Conservation (phyloP, 2,888 invertebrate genomes). For the Helicoverpa assulta region DNA sequence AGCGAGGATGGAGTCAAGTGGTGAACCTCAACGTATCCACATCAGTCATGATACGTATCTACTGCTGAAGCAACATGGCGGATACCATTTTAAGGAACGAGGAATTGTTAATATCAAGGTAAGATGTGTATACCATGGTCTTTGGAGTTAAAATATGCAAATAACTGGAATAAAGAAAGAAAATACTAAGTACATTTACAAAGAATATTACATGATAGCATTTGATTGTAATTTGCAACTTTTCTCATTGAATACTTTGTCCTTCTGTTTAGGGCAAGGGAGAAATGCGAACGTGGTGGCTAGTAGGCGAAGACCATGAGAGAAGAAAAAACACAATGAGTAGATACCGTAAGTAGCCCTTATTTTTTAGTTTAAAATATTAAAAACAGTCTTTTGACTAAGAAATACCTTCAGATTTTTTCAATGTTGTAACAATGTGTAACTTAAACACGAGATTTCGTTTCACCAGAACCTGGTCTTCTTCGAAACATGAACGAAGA, state of each 20-base stretch:
- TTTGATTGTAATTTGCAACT: too few species aligned
- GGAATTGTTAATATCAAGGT: conserved; percentile 94
- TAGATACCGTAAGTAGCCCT: conserved; percentile 77
- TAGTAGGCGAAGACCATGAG: conserved; percentile 91
- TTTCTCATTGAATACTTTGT: background rate
- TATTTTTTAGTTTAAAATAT: too few species aligned
- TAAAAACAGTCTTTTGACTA: too few species aligned
- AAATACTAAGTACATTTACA: too few species aligned
- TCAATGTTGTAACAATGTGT: too few species aligned
- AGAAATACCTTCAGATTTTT: too few species aligned
- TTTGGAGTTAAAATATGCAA: background rate
- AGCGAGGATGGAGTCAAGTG: conserved; percentile 94
- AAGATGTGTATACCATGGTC: conserved; percentile 18
- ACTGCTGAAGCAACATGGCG: conserved; percentile 92
- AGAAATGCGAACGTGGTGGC: conserved; percentile 94
- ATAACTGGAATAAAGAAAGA: too few species aligned
- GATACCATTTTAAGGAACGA: conserved; percentile 93
- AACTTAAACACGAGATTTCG: too few species aligned
- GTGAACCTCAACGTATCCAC: conserved; percentile 94
- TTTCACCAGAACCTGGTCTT: conserved; percentile 74
- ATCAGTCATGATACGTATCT: conserved; percentile 93
- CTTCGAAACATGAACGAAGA: conserved; percentile 63
- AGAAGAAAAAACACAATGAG: conserved; percentile 77
- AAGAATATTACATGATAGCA: too few species aligned
- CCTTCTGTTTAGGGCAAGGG: conserved; percentile 92